Percentiles rank a stretch among this genome's conserved stretches.
These are phyloP conservation scores for Poeciliopsis turrubarensis DNA, from an alignment of 2,113 vertebrate species.

Conservation along the genomic window DNA sequence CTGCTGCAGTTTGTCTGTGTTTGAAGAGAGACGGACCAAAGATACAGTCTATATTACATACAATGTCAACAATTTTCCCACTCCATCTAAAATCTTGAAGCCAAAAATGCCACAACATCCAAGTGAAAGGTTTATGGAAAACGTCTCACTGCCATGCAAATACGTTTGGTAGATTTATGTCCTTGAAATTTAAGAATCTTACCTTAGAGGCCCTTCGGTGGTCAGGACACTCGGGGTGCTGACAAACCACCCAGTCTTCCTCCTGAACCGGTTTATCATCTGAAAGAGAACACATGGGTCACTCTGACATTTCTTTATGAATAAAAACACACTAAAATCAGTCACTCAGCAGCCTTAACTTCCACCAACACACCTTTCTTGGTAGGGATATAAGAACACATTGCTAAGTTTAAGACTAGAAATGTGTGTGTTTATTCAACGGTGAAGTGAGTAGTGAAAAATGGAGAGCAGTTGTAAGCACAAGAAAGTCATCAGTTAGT, in stretches of 20 bases:
- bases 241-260: conserved; percentile 85
- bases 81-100: too few relatives aligned
- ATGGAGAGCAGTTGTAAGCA: conserved; percentile 7
- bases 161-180: neutral
- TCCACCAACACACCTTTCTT: conserved; percentile 48
- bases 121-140: too few relatives aligned
- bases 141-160: too few relatives aligned
- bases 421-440: conserved; percentile 44
- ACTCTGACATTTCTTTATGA: conserved; percentile 29
- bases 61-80: too few relatives aligned
- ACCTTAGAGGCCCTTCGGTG: conserved; percentile 87
- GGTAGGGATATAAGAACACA: conserved; percentile 42
- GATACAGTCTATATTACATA: too few relatives aligned
- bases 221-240: conserved; percentile 85
- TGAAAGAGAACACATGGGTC: conserved; percentile 68
- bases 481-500: conserved; percentile 21
- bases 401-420: conserved; percentile 21
- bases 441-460: neutral
- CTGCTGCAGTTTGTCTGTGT: too few relatives aligned
- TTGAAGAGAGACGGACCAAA: too few relatives aligned
- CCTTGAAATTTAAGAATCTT: conserved; percentile 39
- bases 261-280: conserved; percentile 83
- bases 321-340: conserved; percentile 23
- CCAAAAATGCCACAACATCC: too few relatives aligned
- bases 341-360: conserved; percentile 1